Conservation (phyloP, 2,113 vertebrate genomes). For the Lophura nycthemera region DNA sequence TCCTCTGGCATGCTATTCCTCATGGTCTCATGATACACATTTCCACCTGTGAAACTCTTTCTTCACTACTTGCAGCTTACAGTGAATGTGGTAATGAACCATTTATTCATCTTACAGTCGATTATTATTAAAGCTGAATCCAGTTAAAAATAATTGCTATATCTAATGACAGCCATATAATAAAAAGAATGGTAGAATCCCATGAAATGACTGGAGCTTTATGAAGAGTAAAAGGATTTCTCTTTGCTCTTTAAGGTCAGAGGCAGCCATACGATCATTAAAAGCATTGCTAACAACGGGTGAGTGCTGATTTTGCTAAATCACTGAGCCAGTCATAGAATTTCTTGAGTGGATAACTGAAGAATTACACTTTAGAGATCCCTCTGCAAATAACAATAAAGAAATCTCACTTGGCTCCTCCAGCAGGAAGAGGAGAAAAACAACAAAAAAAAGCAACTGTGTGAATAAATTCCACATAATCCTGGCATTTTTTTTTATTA, state of each 20-base stretch:
- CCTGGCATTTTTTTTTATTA: background rate
- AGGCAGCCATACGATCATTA: background rate
- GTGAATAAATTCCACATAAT: background rate
- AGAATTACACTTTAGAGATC: background rate
- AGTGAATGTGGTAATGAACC: fast-evolving
- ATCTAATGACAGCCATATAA: background rate
- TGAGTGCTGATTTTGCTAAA: background rate
- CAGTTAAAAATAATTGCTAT: background rate
- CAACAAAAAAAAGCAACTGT: background rate
- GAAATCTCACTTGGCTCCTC: background rate
- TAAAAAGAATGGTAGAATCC: background rate
- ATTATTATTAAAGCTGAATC: background rate
- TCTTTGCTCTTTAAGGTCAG: background rate
- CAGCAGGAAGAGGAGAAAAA: background rate
- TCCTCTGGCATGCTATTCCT: background rate
- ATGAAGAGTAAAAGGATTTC: background rate
- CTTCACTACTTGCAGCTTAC: background rate
- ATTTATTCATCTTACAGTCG: background rate
- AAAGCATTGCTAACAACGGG: background rate
- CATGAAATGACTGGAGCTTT: background rate
- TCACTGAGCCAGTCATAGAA: background rate
- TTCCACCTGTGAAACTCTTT: background rate
- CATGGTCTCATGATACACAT: background rate
- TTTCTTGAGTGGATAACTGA: background rate
- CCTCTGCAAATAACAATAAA: background rate